phyloP scores from a whole-genome alignment of 1,140 invertebrate genomes.

The Phthorimaea operculella region DNA sequence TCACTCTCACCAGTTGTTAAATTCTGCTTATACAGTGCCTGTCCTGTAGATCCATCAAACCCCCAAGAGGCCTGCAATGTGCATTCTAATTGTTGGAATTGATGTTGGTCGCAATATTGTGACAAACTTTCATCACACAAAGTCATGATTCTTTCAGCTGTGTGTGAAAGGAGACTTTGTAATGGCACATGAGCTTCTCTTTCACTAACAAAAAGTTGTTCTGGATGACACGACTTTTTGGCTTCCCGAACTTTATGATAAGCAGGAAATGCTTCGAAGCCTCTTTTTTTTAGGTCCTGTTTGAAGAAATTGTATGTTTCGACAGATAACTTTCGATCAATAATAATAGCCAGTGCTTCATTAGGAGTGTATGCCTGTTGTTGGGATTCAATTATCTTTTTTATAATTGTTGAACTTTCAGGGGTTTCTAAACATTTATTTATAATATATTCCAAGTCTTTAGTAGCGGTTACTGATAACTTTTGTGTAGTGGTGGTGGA shows the following conservation, averaged over 20 bases:
- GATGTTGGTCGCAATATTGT: background rate
- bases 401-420: background rate
- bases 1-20: conserved; percentile 1
- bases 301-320: conserved; percentile 8
- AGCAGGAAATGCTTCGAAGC: conserved; percentile 4
- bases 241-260: conserved; percentile 8
- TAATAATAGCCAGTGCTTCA: conserved; percentile 7
- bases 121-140: background rate
- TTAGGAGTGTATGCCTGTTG: conserved; percentile 3
- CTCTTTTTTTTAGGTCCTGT: conserved; percentile 1
- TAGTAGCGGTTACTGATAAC: background rate
- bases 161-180: conserved; percentile 3
- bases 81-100: background rate
- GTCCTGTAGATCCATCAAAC: conserved; percentile 10
- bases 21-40: conserved; percentile 5
- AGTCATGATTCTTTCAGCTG: conserved; percentile 1
- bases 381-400: background rate
- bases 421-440: background rate
- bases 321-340: conserved; percentile 8
- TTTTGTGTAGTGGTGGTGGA: no score
- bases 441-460: conserved; percentile 1
- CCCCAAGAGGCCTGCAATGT: conserved; percentile 5
- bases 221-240: conserved; percentile 8
- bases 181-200: conserved; percentile 11
- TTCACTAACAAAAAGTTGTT: background rate